Base-by-base conservation (phyloP, 2,888 invertebrate genomes). In the Monopis laevigella region DNA sequence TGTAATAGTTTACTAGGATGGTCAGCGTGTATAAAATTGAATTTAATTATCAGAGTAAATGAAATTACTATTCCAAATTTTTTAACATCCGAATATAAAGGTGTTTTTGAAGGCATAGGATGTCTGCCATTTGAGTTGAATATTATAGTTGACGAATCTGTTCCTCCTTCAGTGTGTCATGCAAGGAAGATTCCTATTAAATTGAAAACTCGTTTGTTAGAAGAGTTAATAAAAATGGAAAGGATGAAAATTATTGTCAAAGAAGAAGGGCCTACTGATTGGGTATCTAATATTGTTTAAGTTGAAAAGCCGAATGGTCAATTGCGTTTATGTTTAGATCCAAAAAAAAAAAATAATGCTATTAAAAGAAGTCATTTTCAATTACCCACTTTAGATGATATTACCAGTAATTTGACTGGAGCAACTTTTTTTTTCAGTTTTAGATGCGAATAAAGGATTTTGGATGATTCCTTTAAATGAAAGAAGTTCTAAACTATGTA, bases 301-400 rank as follows among this genome's bases (percentile, higher is more conserved):
- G 45, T 44, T 0, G 44, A 41, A 11, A 26, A 35, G 18, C 36
- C 45, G 5, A 27, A 47, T 10, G 39, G 40, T 7, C 41, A 19
- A n/a, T 26, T 47, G 2, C 30, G 48, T 5, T 13, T 46, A 2
- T 45, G 43, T 36, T 30, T 48, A 1, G 46, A 48, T 30, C 46
- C 45, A 4, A 10, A 18, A 39, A 21, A 36, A 27, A 11, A 46
- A 5, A 48, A 46, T 14, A 41, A 43, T 19, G 46, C 45, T 2
- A 40, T 45, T 1, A 35, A 28, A 7, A 42, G 46, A 3, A 39
- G 43, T 17, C 44, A 46, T 24, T 48, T 45, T 40, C 46, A 43
- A 13, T 18, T 46, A 11, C 46, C 46, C 1, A 45, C 46, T 2
- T 14, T 48, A 7, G 42, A 46, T 7, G 43, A 47, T 12, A 43